These are phyloP conservation scores for Tetraodon nigroviridis DNA, from an alignment of 2,113 vertebrate genomes.

Conservation along the genomic window DNA sequence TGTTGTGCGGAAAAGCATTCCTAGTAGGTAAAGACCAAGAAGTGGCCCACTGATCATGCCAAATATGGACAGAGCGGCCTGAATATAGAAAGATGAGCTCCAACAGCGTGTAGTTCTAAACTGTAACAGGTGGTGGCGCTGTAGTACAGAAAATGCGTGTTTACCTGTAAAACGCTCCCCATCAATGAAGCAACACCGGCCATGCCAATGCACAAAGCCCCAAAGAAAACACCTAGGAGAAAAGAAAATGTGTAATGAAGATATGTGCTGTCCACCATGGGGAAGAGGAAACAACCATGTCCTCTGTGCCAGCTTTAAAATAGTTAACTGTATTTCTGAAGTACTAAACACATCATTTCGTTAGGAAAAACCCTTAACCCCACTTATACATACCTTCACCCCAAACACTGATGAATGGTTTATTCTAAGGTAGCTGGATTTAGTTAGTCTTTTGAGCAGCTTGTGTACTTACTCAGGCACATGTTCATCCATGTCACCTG, in stretches of 20 bases:
- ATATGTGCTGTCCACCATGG: too few relatives aligned
- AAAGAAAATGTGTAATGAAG: too few relatives aligned
- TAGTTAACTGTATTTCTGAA: too few relatives aligned
- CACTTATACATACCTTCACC: neutral
- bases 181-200: slow-evolving; percentile 86
- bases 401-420: too few relatives aligned
- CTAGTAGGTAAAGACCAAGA: slow-evolving; percentile 85
- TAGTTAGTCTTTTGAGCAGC: too few relatives aligned
- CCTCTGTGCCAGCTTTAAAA: too few relatives aligned
- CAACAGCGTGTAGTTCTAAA: slow-evolving; percentile 20
- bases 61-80: slow-evolving; percentile 93
- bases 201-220: slow-evolving; percentile 89
- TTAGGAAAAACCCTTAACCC: too few relatives aligned
- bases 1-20: slow-evolving; percentile 86
- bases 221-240: slow-evolving; percentile 83
- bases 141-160: slow-evolving; percentile 4
- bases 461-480: slow-evolving; percentile 80
- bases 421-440: too few relatives aligned
- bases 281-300: too few relatives aligned
- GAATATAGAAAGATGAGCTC: neutral
- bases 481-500: slow-evolving; percentile 82
- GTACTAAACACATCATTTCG: too few relatives aligned
- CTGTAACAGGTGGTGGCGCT: slow-evolving; percentile 31
- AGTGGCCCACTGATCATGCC: slow-evolving; percentile 94
- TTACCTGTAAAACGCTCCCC: slow-evolving; percentile 89